These are phyloP conservation scores for Serilophus lunatus DNA, from an alignment of 2,113 vertebrate species.

Conservation along the genomic window DNA sequence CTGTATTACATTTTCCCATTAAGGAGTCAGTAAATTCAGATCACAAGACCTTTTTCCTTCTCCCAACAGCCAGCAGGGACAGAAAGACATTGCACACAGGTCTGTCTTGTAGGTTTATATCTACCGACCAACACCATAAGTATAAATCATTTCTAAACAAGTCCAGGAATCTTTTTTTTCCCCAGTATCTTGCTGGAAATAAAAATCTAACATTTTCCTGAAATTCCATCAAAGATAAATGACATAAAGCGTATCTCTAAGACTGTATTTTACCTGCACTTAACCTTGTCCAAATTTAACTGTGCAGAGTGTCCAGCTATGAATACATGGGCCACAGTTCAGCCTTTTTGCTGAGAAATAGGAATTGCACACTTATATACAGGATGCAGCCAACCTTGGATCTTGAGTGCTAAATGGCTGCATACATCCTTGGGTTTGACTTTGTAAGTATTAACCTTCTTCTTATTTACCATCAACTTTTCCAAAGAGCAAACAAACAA, in stretches of 20 bases:
- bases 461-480: not conserved
- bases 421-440: not conserved
- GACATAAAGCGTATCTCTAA: not conserved
- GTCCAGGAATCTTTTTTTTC: not conserved
- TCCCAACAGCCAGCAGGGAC: not conserved
- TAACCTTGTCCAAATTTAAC: not conserved
- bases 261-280: not conserved
- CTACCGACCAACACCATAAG: not conserved
- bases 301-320: not conserved
- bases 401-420: not conserved
- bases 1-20: not conserved
- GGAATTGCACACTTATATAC: not conserved
- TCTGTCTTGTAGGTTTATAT: not conserved
- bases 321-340: not conserved
- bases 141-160: not conserved
- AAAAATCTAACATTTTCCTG: not conserved
- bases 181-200: not conserved
- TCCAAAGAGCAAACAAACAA: not conserved
- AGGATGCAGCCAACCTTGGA: rapidly evolving
- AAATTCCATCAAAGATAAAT: not conserved
- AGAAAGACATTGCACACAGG: not conserved
- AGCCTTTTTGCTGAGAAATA: not conserved
- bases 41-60: not conserved
- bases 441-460: not conserved
- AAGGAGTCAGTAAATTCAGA: not conserved